Conservation (phyloP, 1,140 invertebrate genomes). For the Drosophila santomea region DNA sequence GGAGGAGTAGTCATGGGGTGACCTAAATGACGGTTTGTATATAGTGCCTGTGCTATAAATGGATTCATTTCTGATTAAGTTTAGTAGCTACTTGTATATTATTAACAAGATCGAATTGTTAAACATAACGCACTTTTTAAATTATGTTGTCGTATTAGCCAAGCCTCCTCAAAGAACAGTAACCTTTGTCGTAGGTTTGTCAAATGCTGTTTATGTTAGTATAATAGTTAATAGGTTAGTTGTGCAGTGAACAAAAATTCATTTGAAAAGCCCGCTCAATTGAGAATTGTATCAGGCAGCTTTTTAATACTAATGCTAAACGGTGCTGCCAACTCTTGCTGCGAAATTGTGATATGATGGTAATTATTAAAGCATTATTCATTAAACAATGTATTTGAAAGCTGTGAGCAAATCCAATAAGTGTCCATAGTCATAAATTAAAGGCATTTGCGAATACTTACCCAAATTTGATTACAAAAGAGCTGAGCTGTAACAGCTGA, state of each 20-base stretch:
- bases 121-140: too few relatives aligned
- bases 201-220: too few relatives aligned
- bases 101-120: too few relatives aligned
- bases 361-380: too few relatives aligned
- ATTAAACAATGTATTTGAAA: not conserved
- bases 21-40: not conserved
- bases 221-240: too few relatives aligned
- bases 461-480: not conserved
- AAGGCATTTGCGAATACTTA: too few relatives aligned
- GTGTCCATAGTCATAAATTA: too few relatives aligned
- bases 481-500: slow-evolving; percentile 5
- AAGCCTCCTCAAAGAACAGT: too few relatives aligned
- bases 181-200: too few relatives aligned
- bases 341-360: not conserved
- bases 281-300: not conserved
- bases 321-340: not conserved
- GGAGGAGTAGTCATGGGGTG: slow-evolving; percentile 11
- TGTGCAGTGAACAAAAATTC: not conserved
- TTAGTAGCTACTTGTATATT: too few relatives aligned
- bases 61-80: too few relatives aligned
- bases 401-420: not conserved
- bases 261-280: not conserved
- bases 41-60: not conserved
- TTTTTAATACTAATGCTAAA: not conserved
- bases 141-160: too few relatives aligned